These are phyloP conservation scores for Oikopleura vanhoeffeni DNA, from an alignment of 23 tunicate genomes.

Conservation along the genomic window DNA sequence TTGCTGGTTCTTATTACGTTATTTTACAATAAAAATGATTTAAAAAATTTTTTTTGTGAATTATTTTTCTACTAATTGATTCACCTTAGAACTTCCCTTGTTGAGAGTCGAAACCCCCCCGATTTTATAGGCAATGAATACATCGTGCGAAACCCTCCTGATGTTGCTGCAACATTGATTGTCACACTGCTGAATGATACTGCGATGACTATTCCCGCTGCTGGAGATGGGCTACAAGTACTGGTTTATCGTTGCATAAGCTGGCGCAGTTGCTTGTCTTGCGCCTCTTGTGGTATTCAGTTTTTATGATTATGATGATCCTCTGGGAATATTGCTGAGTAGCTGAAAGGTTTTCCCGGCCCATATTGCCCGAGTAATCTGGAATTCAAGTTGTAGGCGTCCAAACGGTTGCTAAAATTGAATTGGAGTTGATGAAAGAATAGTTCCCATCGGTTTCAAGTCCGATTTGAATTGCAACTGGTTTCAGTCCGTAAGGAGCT, in stretches of 20 bases:
- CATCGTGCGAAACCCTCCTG: too few relatives aligned
- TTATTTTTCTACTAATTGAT: too few relatives aligned
- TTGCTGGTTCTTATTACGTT: too few relatives aligned
- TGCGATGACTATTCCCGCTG: not conserved
- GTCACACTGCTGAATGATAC: not conserved
- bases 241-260: not conserved
- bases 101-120: too few relatives aligned
- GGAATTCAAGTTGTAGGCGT: not conserved
- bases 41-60: too few relatives aligned
- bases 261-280: not conserved
- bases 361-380: not conserved
- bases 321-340: not conserved
- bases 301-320: not conserved
- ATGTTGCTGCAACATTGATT: not conserved
- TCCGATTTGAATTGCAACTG: not conserved
- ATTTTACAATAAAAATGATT: too few relatives aligned
- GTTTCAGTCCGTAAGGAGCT: not conserved
- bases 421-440: not conserved
- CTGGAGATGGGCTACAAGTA: not conserved
- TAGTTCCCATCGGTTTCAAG: not conserved
- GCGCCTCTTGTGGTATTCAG: not conserved
- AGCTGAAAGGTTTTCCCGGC: not conserved
- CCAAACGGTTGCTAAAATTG: conserved; percentile 4
- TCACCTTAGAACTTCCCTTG: too few relatives aligned
- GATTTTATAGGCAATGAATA: too few relatives aligned